A percentile compares a stretch with the other conserved stretches of the same genome.
Conservation (phyloP, 2,797 vertebrate genomes). For the Sylvilagus floridanus region DNA sequence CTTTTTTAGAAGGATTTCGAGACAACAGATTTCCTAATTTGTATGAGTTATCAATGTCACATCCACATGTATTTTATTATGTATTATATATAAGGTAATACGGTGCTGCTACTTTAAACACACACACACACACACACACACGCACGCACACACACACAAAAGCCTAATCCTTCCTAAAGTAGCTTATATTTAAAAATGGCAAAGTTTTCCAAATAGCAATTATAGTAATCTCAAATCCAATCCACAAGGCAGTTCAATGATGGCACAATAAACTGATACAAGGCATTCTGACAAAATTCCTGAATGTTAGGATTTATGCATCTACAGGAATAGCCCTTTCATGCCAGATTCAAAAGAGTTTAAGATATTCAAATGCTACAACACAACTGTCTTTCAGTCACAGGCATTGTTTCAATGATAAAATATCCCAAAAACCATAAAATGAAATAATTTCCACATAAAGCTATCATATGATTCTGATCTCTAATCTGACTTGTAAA, state of each 20-base stretch:
- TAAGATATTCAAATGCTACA: constrained; percentile 47
- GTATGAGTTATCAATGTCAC: constrained; percentile 44
- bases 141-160: neutral
- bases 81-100: constrained; percentile 40
- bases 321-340: constrained; percentile 43
- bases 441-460: constrained; percentile 73
- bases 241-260: constrained; percentile 11
- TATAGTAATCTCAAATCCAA: constrained; percentile 56
- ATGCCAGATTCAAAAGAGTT: constrained; percentile 45
- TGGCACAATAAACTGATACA: constrained; percentile 46
- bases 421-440: constrained; percentile 67
- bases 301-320: constrained; percentile 25
- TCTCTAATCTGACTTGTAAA: constrained; percentile 77
- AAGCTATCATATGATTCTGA: constrained; percentile 57
- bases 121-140: neutral
- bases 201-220: constrained; percentile 61
- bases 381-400: constrained; percentile 60
- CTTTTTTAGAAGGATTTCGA: neutral
- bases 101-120: neutral
- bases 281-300: constrained; percentile 47
- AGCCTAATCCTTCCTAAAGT: neutral
- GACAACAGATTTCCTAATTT: constrained; percentile 1
- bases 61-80: constrained; percentile 37
- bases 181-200: constrained; percentile 41
- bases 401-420: constrained; percentile 38